Evolutionary conservation across 2,113 vertebrate genomes (phyloP).

Genomic region (Monopterus albus): DNA sequence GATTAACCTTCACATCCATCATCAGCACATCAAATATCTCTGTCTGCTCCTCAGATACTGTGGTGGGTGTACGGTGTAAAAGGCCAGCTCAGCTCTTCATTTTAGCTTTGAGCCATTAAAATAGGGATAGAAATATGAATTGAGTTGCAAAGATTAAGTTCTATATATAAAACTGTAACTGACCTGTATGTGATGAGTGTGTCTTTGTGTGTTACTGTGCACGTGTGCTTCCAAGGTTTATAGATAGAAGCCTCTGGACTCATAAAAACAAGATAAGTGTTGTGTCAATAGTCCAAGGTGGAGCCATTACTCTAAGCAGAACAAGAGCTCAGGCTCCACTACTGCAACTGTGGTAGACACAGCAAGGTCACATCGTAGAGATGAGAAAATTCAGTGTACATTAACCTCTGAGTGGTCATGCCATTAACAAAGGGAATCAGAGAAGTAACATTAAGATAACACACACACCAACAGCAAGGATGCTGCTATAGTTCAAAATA

Average conservation of each 20-base stretch:
- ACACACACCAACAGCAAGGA: neutral
- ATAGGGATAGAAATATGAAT: constrained; percentile 10
- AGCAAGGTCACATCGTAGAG: neutral
- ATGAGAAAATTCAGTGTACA: constrained; percentile 57
- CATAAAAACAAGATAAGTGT: constrained; percentile 81
- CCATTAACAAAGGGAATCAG: constrained; percentile 44
- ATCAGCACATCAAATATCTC: constrained; percentile 1
- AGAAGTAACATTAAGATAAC: constrained; percentile 44
- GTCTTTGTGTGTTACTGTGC: constrained; percentile 22
- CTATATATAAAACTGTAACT: constrained; percentile 11
- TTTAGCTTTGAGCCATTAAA: constrained; percentile 23
- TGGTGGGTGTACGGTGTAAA: constrained; percentile 1
- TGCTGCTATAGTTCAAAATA: constrained; percentile 29
- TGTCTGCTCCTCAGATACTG: neutral
- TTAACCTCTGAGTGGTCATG: constrained; percentile 51
- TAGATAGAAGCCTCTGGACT: constrained; percentile 62
- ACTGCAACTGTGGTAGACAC: constrained; percentile 46
- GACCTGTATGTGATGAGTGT: constrained; percentile 11
- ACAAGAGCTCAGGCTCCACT: constrained; percentile 36
- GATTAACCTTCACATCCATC: neutral
- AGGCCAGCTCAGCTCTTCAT: neutral
- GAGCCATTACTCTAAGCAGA: constrained; percentile 74
- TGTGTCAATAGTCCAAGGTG: constrained; percentile 79
- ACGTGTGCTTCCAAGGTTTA: constrained; percentile 53
- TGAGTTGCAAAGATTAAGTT: constrained; percentile 11